Evolutionary conservation across 2,113 vertebrate genomes (phyloP).

Genomic region (Phaethon lepturus): DNA sequence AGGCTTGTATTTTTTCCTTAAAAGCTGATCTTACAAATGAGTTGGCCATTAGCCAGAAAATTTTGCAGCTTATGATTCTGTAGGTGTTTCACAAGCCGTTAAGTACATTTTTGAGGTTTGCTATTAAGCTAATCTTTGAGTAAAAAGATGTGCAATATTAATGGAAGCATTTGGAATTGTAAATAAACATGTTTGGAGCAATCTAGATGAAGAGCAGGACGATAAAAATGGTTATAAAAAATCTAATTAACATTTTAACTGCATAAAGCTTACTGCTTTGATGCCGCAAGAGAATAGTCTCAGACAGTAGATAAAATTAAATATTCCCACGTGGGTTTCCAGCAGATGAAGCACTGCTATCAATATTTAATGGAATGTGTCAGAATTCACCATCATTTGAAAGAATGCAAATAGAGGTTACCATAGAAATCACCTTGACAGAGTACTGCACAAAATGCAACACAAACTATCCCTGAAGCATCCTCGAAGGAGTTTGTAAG

Average conservation of each 20-base stretch:
- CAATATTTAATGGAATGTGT: conserved; percentile 78
- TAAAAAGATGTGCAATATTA: conserved; percentile 69
- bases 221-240: conserved; percentile 77
- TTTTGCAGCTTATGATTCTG: conserved; percentile 39
- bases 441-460: conserved; percentile 58
- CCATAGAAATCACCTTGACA: conserved; percentile 77
- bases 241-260: conserved; percentile 82
- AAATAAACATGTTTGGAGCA: conserved; percentile 78
- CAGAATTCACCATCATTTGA: conserved; percentile 74
- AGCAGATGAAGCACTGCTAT: conserved; percentile 71
- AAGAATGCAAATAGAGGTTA: conserved; percentile 76
- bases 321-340: conserved; percentile 67
- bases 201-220: conserved; percentile 69
- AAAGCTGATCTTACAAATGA: conserved; percentile 46
- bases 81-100: conserved; percentile 69
- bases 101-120: conserved; percentile 68
- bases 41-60: conserved; percentile 29
- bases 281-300: conserved; percentile 63
- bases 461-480: conserved; percentile 43
- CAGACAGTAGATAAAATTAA: conserved; percentile 77
- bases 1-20: background rate
- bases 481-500: conserved; percentile 21
- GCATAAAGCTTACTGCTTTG: conserved; percentile 69
- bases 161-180: conserved; percentile 73
- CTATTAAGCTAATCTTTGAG: conserved; percentile 66